Evolutionary conservation across 2,888 invertebrate species (phyloP).

Genomic region (Coremacera marginata): DNA sequence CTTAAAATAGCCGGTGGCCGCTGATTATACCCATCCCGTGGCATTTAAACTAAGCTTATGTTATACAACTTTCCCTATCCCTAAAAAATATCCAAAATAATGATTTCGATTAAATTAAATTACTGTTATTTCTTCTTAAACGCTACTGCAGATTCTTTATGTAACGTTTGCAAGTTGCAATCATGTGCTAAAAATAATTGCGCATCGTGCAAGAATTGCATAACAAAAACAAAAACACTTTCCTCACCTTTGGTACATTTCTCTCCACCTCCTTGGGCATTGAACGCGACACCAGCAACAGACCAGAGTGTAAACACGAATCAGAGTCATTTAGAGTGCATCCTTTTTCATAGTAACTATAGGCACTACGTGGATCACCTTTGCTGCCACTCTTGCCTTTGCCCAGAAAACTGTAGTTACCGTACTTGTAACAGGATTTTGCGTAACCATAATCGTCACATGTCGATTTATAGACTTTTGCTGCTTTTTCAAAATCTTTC

Average conservation of each 20-base stretch:
- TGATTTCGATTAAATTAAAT: too few species aligned
- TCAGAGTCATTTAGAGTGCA: constrained; percentile 80
- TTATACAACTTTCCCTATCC: too few species aligned
- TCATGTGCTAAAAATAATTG: too few species aligned
- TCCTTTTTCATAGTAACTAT: constrained; percentile 82
- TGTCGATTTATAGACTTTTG: constrained; percentile 84
- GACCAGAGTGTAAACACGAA: constrained; percentile 82
- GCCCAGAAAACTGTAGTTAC: constrained; percentile 79
- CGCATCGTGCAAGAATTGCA: too few species aligned
- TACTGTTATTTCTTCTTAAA: too few species aligned
- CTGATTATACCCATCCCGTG: too few species aligned
- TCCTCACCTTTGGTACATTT: constrained; percentile 73
- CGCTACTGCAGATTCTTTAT: too few species aligned
- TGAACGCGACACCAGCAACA: constrained; percentile 76
- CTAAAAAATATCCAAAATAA: too few species aligned
- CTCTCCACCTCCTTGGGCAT: constrained; percentile 71
- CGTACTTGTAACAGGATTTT: constrained; percentile 91
- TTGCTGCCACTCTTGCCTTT: constrained; percentile 72
- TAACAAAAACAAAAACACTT: too few species aligned
- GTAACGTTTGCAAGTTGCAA: too few species aligned
- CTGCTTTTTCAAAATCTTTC: constrained; percentile 85
- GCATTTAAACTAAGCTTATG: too few species aligned
- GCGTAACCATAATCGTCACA: constrained; percentile 88
- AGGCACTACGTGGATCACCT: constrained; percentile 74
- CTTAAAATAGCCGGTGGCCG: too few species aligned